phyloP scores from a whole-genome alignment of 2,888 invertebrate genomes.

The Ormia ochracea region DNA sequence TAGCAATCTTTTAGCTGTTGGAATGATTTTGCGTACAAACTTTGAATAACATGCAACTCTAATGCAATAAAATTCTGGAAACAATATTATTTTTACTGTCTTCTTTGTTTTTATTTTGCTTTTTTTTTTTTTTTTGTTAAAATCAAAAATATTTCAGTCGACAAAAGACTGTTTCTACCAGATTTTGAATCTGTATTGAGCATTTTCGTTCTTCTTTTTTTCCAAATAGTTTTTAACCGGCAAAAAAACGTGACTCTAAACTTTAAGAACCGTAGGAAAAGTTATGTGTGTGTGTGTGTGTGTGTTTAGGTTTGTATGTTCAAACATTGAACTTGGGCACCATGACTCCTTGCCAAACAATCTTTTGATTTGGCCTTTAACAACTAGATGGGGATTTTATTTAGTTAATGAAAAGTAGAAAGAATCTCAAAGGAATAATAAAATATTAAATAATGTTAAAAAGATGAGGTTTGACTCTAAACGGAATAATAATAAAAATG shows the following conservation, averaged over 20 bases:
- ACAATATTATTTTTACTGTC: slow-evolving; percentile 30
- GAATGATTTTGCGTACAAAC: not conserved
- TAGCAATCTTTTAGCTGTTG: not conserved
- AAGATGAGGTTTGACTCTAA: slow-evolving; percentile 48
- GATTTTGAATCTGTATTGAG: slow-evolving; percentile 7
- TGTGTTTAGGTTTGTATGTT: not conserved
- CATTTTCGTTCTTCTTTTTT: slow-evolving; percentile 15
- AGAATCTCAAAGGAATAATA: slow-evolving; percentile 49
- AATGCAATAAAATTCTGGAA: slow-evolving; percentile 20
- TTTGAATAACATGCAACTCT: not conserved
- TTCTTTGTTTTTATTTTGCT: slow-evolving; percentile 8
- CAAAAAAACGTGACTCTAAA: slow-evolving; percentile 48
- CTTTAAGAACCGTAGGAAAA: slow-evolving; percentile 4
- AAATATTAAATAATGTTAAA: slow-evolving; percentile 53
- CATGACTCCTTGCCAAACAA: slow-evolving; percentile 15
- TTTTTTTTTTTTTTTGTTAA: no score
- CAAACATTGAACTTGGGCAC: slow-evolving; percentile 28
- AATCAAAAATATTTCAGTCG: slow-evolving; percentile 44
- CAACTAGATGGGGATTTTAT: slow-evolving; percentile 30
- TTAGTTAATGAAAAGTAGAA: slow-evolving; percentile 3
- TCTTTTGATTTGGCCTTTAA: slow-evolving; percentile 3
- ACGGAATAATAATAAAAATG: slow-evolving; percentile 62
- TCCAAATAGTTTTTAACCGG: slow-evolving; percentile 26
- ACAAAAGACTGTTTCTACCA: slow-evolving; percentile 46
- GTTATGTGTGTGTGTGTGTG: not conserved